phyloP scores from a whole-genome alignment of 2,113 vertebrate genomes.

The Oncorhynchus kisutch region DNA sequence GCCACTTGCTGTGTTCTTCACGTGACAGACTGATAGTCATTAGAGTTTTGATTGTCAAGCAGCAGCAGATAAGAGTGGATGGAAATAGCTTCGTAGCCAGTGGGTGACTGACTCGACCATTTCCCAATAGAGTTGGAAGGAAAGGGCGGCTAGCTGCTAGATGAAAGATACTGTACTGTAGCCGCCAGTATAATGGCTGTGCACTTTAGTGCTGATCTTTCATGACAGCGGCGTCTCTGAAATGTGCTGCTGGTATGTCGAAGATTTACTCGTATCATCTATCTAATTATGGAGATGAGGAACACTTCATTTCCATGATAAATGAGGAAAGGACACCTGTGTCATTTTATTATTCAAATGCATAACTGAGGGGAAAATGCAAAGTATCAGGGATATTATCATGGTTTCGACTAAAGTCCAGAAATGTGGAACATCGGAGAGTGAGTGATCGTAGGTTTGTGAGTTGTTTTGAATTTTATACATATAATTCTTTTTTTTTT shows the following conservation, averaged over 20 bases:
- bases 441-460: neutral
- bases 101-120: slow-evolving; percentile 24
- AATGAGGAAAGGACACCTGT: neutral
- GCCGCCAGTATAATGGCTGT: neutral
- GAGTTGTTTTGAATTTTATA: neutral
- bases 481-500: too few relatives aligned
- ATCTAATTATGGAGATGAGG: neutral
- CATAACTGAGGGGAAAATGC: neutral
- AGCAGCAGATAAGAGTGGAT: slow-evolving; percentile 42
- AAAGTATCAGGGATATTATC: neutral
- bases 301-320: too few relatives aligned
- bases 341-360: neutral
- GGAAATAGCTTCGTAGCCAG: slow-evolving; percentile 45
- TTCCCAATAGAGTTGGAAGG: slow-evolving; percentile 7
- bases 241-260: neutral
- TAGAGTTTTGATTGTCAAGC: slow-evolving; percentile 50
- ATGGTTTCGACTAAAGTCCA: neutral
- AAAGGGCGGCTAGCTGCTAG: slow-evolving; percentile 14
- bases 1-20: neutral
- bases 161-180: neutral
- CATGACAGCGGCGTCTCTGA: neutral
- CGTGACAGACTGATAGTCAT: slow-evolving; percentile 5
- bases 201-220: neutral
- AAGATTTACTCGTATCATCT: neutral
- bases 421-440: neutral